These are phyloP conservation scores for Frieseomelitta varia DNA, from an alignment of 1,140 invertebrate genomes.

Conservation along the genomic window DNA sequence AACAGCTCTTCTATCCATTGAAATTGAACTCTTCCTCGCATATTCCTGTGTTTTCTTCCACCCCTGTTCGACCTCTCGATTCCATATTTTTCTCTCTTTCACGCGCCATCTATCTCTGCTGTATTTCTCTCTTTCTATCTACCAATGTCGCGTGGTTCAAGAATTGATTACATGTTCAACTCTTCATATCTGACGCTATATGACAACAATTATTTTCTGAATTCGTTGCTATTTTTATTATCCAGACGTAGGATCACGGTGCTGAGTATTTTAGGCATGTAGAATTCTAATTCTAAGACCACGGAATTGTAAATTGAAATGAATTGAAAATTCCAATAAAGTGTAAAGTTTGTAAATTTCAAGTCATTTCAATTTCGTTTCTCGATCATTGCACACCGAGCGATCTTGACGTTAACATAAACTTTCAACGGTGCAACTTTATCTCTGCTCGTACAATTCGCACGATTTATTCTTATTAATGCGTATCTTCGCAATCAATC, in stretches of 20 bases:
- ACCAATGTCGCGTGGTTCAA: not conserved
- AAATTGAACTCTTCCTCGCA: conserved; percentile 5
- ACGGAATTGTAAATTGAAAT: not conserved
- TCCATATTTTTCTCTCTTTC: conserved; percentile 26
- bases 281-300: too few relatives aligned
- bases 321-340: not conserved
- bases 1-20: conserved; percentile 42
- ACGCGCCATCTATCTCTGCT: not conserved
- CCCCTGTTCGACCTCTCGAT: too few relatives aligned
- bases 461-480: not conserved
- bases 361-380: not conserved
- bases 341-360: not conserved
- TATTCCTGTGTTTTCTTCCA: conserved; percentile 24
- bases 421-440: not conserved
- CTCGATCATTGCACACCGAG: too few relatives aligned
- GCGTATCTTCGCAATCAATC: not conserved
- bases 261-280: too few relatives aligned
- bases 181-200: not conserved
- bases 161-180: not conserved
- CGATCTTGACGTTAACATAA: too few relatives aligned
- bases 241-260: too few relatives aligned
- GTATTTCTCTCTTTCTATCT: too few relatives aligned
- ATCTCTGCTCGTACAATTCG: not conserved
- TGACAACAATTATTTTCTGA: too few relatives aligned
- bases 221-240: too few relatives aligned